These are phyloP conservation scores for Trissoscelio sp. DNA, from an alignment of 2,888 invertebrate species.

Conservation along the genomic window DNA sequence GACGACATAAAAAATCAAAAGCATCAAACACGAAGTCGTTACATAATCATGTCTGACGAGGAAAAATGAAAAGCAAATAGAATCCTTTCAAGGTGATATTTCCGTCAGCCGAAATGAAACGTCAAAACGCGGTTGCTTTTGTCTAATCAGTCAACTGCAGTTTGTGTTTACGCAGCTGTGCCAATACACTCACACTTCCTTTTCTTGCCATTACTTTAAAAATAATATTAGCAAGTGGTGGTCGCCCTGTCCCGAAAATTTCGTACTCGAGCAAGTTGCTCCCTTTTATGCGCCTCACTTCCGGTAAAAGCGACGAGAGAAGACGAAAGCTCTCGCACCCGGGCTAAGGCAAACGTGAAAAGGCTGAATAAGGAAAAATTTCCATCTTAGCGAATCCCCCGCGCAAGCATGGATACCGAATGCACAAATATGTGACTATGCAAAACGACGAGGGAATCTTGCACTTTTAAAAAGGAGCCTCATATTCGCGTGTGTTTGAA, in stretches of 20 bases:
- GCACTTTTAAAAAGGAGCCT: constrained; percentile 57
- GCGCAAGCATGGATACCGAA: constrained; percentile 48
- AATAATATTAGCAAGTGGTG: constrained; percentile 63
- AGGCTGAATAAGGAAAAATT: constrained; percentile 49
- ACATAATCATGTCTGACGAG: constrained; percentile 10
- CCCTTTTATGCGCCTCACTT: constrained; percentile 51
- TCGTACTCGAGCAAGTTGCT: constrained; percentile 35
- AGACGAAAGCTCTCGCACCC: constrained; percentile 46
- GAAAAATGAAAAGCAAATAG: constrained; percentile 28
- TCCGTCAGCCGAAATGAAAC: constrained; percentile 26
- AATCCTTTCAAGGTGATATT: constrained; percentile 40
- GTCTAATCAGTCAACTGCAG: constrained; percentile 62
- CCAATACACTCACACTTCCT: constrained; percentile 58
- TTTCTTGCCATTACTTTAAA: constrained; percentile 40
- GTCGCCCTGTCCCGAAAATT: constrained; percentile 20
- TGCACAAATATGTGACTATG: constrained; percentile 62
- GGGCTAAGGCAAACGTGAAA: constrained; percentile 53
- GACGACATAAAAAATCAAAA: constrained; percentile 9
- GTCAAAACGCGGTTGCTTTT: constrained; percentile 51
- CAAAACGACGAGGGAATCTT: constrained; percentile 51
- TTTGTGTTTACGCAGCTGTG: constrained; percentile 66
- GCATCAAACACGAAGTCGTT: constrained; percentile 18
- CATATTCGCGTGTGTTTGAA: constrained; percentile 55
- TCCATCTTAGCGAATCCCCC: constrained; percentile 49
- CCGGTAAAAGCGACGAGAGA: constrained; percentile 58